Conservation (phyloP, 2,797 vertebrate genomes). For the Artibeus lituratus region DNA sequence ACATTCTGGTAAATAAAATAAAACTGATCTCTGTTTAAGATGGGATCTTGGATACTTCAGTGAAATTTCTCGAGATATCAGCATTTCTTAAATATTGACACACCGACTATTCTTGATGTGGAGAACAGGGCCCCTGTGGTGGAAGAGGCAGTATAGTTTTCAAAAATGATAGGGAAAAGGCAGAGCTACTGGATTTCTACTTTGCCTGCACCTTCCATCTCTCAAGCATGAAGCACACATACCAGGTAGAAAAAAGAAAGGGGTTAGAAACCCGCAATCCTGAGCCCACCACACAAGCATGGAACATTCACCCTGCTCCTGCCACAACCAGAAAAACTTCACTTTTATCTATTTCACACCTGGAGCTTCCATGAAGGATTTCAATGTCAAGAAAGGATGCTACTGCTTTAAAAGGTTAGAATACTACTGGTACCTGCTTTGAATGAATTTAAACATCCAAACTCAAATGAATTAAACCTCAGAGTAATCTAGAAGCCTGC, state of each 20-base stretch:
- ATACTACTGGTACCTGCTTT: background rate
- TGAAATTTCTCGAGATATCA: background rate
- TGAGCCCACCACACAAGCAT: background rate
- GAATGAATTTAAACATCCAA: background rate
- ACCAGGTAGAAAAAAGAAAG: background rate
- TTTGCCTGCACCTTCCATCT: background rate
- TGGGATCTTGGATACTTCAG: background rate
- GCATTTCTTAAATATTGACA: background rate
- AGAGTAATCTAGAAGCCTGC: background rate
- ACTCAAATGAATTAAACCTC: background rate
- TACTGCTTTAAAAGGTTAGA: background rate
- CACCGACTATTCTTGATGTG: background rate
- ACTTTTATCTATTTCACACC: background rate
- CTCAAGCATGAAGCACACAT: background rate
- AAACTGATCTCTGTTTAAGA: slow-evolving; percentile 11
- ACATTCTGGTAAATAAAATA: background rate
- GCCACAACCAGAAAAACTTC: background rate
- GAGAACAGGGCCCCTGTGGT: background rate
- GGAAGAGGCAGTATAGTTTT: background rate
- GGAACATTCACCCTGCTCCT: background rate
- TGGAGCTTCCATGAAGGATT: background rate
- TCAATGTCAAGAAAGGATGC: background rate
- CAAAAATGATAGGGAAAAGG: background rate
- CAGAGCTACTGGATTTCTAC: background rate
- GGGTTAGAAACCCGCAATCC: background rate